Percentiles rank a stretch among this genome's conserved stretches.
These are phyloP conservation scores for Mus minutoides DNA, from an alignment of 2,797 vertebrate species.

Conservation along the genomic window DNA sequence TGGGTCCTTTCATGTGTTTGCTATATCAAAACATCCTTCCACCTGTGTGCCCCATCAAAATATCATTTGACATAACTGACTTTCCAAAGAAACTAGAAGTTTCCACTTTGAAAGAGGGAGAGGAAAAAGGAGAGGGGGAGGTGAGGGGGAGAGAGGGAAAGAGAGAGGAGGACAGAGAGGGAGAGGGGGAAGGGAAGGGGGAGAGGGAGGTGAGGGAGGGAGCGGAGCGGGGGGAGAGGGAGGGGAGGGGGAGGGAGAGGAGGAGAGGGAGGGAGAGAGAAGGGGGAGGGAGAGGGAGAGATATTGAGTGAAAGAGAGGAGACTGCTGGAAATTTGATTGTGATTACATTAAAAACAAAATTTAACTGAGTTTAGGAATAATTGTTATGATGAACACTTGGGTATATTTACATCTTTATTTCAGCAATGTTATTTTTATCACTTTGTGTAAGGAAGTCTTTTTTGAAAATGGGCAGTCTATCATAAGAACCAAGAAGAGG, in stretches of 20 bases:
- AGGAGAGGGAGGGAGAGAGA: too few relatives aligned
- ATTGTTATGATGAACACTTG: not conserved
- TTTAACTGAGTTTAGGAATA: conserved; percentile 38
- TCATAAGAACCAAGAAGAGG: not conserved
- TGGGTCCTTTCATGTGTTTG: not conserved
- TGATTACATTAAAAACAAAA: not conserved
- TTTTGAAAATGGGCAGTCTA: not conserved
- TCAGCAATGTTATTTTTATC: not conserved
- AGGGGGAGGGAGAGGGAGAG: not conserved
- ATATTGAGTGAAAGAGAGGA: not conserved
- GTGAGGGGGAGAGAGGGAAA: not conserved
- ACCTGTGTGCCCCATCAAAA: not conserved
- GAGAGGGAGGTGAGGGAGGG: not conserved
- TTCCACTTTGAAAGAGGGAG: too few relatives aligned
- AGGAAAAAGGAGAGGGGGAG: too few relatives aligned
- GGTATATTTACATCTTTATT: conserved; percentile 3
- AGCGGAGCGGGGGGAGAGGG: too few relatives aligned
- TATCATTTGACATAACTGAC: not conserved
- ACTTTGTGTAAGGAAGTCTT: not conserved
- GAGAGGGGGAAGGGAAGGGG: not conserved
- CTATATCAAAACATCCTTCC: not conserved
- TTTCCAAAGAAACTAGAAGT: too few relatives aligned
- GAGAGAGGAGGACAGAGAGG: not conserved
- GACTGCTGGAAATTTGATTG: not conserved
- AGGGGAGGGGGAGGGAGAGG: not conserved